These are phyloP conservation scores for Urosaurus nigricauda DNA, from an alignment of 2,797 vertebrate genomes.

Conservation along the genomic window DNA sequence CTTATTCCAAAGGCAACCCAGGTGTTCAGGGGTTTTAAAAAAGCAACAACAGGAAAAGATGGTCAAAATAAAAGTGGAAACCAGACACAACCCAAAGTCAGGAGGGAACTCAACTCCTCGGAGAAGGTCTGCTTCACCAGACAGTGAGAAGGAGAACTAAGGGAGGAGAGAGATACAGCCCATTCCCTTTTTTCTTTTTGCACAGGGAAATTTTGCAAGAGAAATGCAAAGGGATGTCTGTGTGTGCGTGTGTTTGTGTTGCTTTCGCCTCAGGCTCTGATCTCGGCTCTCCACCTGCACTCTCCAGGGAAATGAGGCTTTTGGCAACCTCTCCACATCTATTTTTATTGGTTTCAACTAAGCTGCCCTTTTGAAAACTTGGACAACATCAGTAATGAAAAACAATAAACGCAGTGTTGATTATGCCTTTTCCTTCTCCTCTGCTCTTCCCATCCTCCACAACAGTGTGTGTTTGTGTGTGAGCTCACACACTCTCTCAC, in stretches of 20 bases:
- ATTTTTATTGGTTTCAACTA: constrained; percentile 82
- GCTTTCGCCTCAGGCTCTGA: constrained; percentile 73
- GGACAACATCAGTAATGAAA: constrained; percentile 73
- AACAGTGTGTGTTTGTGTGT: rapidly evolving
- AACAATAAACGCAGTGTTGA: constrained; percentile 18
- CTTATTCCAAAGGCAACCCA: not conserved
- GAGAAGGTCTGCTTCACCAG: not conserved
- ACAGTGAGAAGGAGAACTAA: constrained; percentile 22
- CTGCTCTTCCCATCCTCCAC: not conserved
- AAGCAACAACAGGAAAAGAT: constrained; percentile 2
- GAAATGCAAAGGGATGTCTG: constrained; percentile 45
- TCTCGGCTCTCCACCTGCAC: constrained; percentile 83
- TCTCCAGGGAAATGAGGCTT: constrained; percentile 80
- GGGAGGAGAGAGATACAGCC: not conserved
- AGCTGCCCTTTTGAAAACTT: constrained; percentile 76
- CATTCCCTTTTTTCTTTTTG: not conserved
- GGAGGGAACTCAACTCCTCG: no score
- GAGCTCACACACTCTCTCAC: not conserved
- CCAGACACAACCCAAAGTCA: not conserved
- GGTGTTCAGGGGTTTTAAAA: not conserved
- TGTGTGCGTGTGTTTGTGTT: constrained; percentile 19
- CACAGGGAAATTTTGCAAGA: constrained; percentile 59
- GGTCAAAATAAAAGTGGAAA: no score
- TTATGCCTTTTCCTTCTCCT: rapidly evolving
- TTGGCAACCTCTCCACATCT: constrained; percentile 77